Base-by-base conservation (phyloP, 2,113 vertebrate genomes). In the Chaetura pelagica region DNA sequence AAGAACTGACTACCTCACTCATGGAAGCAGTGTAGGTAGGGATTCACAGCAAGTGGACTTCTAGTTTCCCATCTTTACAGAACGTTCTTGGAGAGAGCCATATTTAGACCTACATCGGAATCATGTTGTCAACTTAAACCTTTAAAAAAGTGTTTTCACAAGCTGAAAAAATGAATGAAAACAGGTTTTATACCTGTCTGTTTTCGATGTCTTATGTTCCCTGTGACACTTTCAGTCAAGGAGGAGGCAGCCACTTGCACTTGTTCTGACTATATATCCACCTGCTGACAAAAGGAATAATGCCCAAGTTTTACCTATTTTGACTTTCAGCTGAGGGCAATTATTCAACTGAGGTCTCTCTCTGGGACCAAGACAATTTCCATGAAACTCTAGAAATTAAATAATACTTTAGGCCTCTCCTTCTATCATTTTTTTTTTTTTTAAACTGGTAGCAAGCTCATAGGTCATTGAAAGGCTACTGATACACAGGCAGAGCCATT, bases 401-500 rank as follows among this genome's bases (percentile, higher is more conserved):
- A 32, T 48, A 88, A 77, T 86, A 93, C 84, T 89, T 92, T 57
- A 71, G 67, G 69, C 74, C 26, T 90, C 73, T 23, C 10, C 79
- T 88, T 88, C 92, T 88, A 92, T 94, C 79, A 80, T 92, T 92
- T 96, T 96, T 90, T 92, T 96, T 96, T 90, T 15, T 90, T 92
- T 81, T 83, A 90, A 94, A 86, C 86, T 92, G 86, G 89, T 79
- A 92, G 79, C 79, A 86, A 93, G 68, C 92, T 92, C 55, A 81
- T 74, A 86, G 92, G 92, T 95, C 88, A 93, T 94, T 94, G 94
- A 64, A 79, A 96, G 59, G 26, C 75, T 77, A 90, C 79, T 92
- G 84, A 92, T 93, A 94, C 75, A 94, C 88, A 96, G 85, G 88
- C 92, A 96, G 94, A 93, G 68, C 20, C 90, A 96, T 95, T 90